Base-by-base conservation (phyloP, 2,888 invertebrate genomes). In the Galeruca laticollis region DNA sequence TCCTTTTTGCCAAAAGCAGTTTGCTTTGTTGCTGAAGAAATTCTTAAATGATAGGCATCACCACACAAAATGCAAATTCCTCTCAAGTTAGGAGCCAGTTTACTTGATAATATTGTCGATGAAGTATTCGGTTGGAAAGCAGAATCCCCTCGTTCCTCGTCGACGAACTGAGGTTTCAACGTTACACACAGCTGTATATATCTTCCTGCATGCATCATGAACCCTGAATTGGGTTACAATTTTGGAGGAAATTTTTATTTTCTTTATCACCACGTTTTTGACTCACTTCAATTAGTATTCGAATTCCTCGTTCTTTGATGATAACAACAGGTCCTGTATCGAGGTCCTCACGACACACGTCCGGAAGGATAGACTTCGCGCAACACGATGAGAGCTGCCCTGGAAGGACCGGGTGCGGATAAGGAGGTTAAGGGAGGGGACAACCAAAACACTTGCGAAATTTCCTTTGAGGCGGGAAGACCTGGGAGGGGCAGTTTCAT, bases 201-300 rank as follows among this genome's bases (percentile, higher is more conserved):
- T 71, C 64, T 71, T 70, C 26, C 69, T 71, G 54, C 63, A 70
- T 70, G 63, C 69, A 54, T 70, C 69, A 62, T 71, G 71, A 43
- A 63, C 69, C 11, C 35, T 71, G 59, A 71, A 56, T 71, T 64
- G n/a, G 8, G 52, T 64, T 57, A 13, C 35, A 67, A 20, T 56
- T 26, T 63, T 60, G 43, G 15, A 72, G 60, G 33, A 71, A 71
- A 11, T 57, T 35, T 71, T 72, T 72, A 35, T 72, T 71, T 49
- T 72, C 26, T 37, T 20, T 21, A 11, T 67, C 60, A 15, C 72
- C 72, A 72, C 70, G 64, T 56, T 65, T 72, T 69, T 72, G 35
- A 59, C 59, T 72, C 65, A 72, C 70, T 60, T 71, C 56, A 61
- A 72, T 71, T 66, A 72, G 60, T 60, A 65, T 40, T n/a, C 26